Conservation (phyloP, 2,888 invertebrate genomes). For the Mimachlamys varia region DNA sequence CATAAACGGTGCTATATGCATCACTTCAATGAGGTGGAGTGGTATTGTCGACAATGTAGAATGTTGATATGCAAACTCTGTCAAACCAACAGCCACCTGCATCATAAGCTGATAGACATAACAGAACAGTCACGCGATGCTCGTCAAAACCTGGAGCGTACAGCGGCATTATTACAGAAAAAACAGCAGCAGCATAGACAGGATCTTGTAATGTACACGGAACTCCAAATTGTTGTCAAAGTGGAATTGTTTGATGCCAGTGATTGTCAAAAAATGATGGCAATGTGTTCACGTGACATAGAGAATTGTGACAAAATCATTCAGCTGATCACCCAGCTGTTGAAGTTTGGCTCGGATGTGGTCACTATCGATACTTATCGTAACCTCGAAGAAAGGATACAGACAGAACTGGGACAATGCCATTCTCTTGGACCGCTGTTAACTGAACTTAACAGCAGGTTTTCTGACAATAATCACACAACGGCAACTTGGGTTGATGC, state of each 20-base stretch:
- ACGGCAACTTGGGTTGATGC: not conserved
- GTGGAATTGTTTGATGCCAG: not conserved
- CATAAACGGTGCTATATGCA: not conserved
- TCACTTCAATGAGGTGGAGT: not conserved
- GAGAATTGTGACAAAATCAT: not conserved
- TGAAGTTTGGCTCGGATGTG: not conserved
- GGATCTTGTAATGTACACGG: not conserved
- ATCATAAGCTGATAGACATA: not conserved
- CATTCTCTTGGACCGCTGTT: not conserved
- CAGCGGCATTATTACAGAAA: not conserved
- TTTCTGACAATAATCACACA: not conserved
- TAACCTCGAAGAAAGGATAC: not conserved
- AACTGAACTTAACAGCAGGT: not conserved
- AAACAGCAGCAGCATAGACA: not conserved
- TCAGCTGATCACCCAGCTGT: not conserved
- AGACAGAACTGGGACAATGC: not conserved
- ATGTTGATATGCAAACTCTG: not conserved
- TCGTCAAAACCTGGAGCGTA: not conserved
- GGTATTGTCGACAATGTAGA: not conserved
- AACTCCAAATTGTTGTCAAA: not conserved
- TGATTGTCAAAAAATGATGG: not conserved
- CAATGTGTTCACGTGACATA: not conserved
- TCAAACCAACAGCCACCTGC: not conserved
- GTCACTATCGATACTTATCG: not conserved
- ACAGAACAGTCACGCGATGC: not conserved